Evolutionary conservation across 2,113 vertebrate genomes (phyloP), one percentile per base, ranked within the genome.

Genomic region (Anoura caudifer): DNA sequence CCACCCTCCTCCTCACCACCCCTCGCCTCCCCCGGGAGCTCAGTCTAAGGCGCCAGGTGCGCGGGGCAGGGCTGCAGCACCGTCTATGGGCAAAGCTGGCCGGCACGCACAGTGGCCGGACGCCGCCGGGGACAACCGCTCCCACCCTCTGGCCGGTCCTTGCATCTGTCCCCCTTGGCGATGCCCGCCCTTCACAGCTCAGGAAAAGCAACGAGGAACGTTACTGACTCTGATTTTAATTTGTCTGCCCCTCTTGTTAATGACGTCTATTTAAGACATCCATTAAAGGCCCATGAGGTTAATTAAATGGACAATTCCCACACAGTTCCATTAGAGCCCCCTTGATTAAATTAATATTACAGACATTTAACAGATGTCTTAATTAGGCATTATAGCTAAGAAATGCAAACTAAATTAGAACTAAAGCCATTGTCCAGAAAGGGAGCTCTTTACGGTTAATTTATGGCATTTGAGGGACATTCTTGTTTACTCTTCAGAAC

Each of bases 311-410:
- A 98, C 98, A 96, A 96, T 97, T 98, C 96, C 97, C 98, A 98
- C 98, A 97, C 92, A 72, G 93, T 98, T 97, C 95, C 98, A 98
- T 98, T 98, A 98, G 97, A 94, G 96, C 96, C 91, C 88, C 93
- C 91, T 92, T 95, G 96, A 98, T 98, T 98, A 98, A 98, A 98
- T 98, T 98, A 98, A 97, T 98, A 98, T 98, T 97, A 98, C 95
- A 97, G 97, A 95, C 97, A 96, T 97, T 98, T 98, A 98, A 98
- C 98, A 98, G 98, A 98, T 98, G 98, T 98, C 97, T 97, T 98
- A 98, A 98, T 98, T 98, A 98, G 97, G 76, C 97, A 89, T 97
- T 98, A 98, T 95, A 98, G 70, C 82, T 79, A 97, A 97, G 95
- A 92, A 96, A 97, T 92, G 88, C 87, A 91, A 98, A 96, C 91